These are phyloP conservation scores for Phymatocera aterrima DNA, from an alignment of 2,888 invertebrate genomes.

Conservation along the genomic window DNA sequence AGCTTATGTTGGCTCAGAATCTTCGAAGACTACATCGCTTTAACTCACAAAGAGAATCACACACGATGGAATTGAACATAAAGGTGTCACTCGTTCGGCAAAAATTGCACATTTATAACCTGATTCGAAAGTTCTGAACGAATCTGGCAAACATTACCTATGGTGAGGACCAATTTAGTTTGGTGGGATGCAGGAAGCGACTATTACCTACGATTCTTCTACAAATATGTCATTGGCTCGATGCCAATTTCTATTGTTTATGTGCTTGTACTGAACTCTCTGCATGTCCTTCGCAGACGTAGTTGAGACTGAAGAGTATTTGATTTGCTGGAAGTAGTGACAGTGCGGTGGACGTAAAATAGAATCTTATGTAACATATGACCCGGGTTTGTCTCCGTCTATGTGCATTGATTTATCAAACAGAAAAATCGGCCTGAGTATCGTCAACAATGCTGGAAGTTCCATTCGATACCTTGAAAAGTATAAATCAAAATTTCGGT, in stretches of 20 bases:
- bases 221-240: slow-evolving; percentile 17
- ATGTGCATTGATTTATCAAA: not conserved
- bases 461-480: too few species aligned
- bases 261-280: not conserved
- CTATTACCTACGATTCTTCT: slow-evolving; percentile 18
- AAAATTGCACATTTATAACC: not conserved
- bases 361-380: not conserved
- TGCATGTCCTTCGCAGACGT: slow-evolving; percentile 27
- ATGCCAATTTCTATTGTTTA: slow-evolving; percentile 36
- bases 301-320: slow-evolving; percentile 19
- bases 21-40: not conserved
- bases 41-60: slow-evolving; percentile 6
- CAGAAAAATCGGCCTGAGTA: not conserved
- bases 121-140: slow-evolving; percentile 15
- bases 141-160: slow-evolving; percentile 9
- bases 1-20: too few species aligned
- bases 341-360: not conserved
- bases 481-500: too few species aligned
- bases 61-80: not conserved
- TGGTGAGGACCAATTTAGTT: slow-evolving; percentile 23
- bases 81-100: not conserved
- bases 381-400: not conserved
- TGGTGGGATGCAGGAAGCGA: slow-evolving; percentile 5
- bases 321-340: slow-evolving; percentile 10
- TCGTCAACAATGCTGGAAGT: not conserved